Conservation (phyloP, 2,797 vertebrate genomes). For the Eulemur rubriventer region DNA sequence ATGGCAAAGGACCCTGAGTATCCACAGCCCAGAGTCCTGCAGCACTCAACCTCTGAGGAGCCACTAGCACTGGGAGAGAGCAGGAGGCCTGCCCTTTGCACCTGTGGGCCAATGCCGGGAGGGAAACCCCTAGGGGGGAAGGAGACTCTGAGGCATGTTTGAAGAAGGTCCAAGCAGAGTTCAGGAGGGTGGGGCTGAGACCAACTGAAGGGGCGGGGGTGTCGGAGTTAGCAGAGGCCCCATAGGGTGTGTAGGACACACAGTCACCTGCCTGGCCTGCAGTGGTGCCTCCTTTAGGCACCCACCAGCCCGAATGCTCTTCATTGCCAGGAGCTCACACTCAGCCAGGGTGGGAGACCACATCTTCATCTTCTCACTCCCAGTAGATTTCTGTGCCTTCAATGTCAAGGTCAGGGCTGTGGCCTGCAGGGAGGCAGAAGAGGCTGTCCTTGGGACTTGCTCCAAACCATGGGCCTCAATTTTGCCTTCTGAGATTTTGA, state of each 20-base stretch:
- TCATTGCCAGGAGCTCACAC: background rate
- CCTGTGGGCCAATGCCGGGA: background rate
- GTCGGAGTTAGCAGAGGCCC: background rate
- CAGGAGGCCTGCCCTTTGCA: background rate
- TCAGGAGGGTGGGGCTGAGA: background rate
- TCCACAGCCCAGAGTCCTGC: background rate
- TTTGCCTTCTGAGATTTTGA: background rate
- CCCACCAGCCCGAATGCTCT: background rate
- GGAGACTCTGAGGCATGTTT: background rate
- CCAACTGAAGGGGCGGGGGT: background rate
- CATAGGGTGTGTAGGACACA: background rate
- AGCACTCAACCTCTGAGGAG: background rate
- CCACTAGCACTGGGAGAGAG: background rate
- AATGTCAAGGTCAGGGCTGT: slow-evolving; percentile 40
- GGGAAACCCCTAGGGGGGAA: background rate
- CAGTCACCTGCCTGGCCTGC: background rate
- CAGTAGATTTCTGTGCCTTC: slow-evolving; percentile 19
- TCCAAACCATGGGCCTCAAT: background rate
- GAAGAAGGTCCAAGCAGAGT: background rate
- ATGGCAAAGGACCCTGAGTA: background rate
- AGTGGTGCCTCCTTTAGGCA: rapidly evolving
- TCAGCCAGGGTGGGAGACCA: background rate
- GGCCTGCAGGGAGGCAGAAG: background rate
- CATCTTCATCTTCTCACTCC: background rate
- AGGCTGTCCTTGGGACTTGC: background rate